Evolutionary conservation across 2,797 vertebrate genomes (phyloP), one percentile per base, ranked within the genome.

Genomic region (Cichlasoma orientale): DNA sequence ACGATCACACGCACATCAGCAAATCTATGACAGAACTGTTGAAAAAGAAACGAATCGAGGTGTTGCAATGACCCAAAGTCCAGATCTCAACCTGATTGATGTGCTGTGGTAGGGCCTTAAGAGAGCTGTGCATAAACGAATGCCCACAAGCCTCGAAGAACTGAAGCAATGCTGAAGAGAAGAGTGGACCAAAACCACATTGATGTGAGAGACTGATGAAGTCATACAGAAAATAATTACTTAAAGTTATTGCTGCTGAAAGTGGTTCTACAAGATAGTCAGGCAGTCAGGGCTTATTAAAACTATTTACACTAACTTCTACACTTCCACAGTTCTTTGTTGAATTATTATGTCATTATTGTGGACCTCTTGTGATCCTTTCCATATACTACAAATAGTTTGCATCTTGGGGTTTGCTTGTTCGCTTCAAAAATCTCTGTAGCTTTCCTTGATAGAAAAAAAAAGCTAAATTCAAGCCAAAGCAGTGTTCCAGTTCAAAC

Each of bases 391-490:
- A n/a, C 7, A 23, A n/a, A 50, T 50, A 68, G 47, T 66, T 5
- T 44, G 14, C 53, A 78, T 77, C 36, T 55, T 21, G 50, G 56
- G 16, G 18, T 78, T 77, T 70, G 44, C 50, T 72, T 55, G 12
- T 77, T 80, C 41, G 56, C 53, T 77, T 80, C 57, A 44, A 61
- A 85, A 74, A 79, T 63, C 61, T 66, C 41, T 68, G 23, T 47
- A 50, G 36, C 47, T 72, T 71, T 75, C 57, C 36, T 70, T 56
- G 75, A 80, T 50, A 31, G n/a, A 53, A 63, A 56, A 56, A 52
- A 29, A 66, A 72, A 78, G 27, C 14, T 47, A 59, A 59, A 80
- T 19, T 16, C 13, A 53, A 79, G 70, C 56, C n/a, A 19, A 31
- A 53, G 50, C 21, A 73, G 25, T 12, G 31, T 70, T 36, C 41